Evolutionary conservation across 2,888 invertebrate species (phyloP), one percentile per base, ranked within the genome.

Genomic region (Torymus aiolomorphi): DNA sequence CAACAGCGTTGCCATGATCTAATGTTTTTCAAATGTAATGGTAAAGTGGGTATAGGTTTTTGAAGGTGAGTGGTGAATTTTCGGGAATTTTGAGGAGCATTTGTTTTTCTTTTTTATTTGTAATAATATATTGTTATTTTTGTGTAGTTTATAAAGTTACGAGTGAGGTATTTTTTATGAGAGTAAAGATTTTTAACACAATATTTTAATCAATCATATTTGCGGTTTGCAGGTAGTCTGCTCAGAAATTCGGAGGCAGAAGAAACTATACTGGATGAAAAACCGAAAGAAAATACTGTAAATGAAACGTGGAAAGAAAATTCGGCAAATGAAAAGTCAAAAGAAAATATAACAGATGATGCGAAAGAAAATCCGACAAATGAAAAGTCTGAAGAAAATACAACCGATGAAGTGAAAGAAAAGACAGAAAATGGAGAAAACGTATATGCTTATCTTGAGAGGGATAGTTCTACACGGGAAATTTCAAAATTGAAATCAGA

Each of bases 401-500:
- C n/a, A 54, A 12, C 11, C 11, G 18, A n/a, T 14, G 52, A 71
- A 59, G 57, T 13, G 14, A 49, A 62, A 16, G 59, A 73, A 18
- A 73, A 72, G 67, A 14, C 24, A 51, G 49, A 16, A 51, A 76
- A 70, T 54, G 67, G 72, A 11, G 83, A 86, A 51, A 85, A 92
- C 84, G 92, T 92, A 0, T 96, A 94, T 90, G 95, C 95, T 0
- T 97, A 97, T 89, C 92, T 96, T 70, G 94, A 96, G 63, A 92
- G 96, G 66, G 93, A 94, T 80, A 96, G 95, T 82, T 97, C 97
- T 89, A 96, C 97, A 97, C 97, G 0, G 97, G 97, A 91, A 95
- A 95, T 84, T 97, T 93, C 88, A 98, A 98, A 92, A 95, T 98
- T 79, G 96, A 97, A 92, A 92, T 98, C 56, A 93, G 94, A 84